These are phyloP conservation scores for Acipenser oxyrinchus DNA, from an alignment of 2,797 vertebrate species.

Conservation along the genomic window DNA sequence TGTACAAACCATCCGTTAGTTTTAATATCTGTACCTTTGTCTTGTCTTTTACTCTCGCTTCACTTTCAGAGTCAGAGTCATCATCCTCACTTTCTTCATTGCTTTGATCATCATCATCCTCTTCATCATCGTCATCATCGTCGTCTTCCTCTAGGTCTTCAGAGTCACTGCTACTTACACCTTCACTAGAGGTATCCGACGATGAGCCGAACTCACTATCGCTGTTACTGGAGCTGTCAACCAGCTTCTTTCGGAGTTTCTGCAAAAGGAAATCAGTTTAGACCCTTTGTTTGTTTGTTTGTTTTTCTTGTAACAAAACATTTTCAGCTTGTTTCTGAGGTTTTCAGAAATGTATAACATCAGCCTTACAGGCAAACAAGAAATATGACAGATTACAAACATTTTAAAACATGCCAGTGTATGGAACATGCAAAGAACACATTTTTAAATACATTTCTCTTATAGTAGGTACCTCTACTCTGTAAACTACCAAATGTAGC, in stretches of 20 bases:
- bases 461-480: too few species aligned
- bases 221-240: conserved; percentile 78
- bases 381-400: too few species aligned
- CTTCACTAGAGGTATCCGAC: conserved; percentile 81
- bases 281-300: background rate
- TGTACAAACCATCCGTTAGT: too few species aligned
- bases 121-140: conserved; percentile 65
- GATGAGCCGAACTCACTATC: conserved; percentile 81
- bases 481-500: too few species aligned
- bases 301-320: background rate
- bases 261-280: conserved; percentile 28
- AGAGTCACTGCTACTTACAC: conserved; percentile 78
- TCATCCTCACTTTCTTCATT: conserved; percentile 53
- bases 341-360: too few species aligned
- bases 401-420: too few species aligned
- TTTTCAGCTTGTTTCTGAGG: too few species aligned
- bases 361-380: too few species aligned
- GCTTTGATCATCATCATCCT: conserved; percentile 61
- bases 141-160: conserved; percentile 83
- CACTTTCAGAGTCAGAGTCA: conserved; percentile 28
- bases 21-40: conserved; percentile 56
- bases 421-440: too few species aligned
- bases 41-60: conserved; percentile 61
- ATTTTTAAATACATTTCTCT: too few species aligned
- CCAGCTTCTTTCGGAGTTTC: conserved; percentile 69